Evolutionary conservation across 2,888 invertebrate genomes (phyloP), one percentile per base, ranked within the genome.

Genomic region (Venusia cambrica): DNA sequence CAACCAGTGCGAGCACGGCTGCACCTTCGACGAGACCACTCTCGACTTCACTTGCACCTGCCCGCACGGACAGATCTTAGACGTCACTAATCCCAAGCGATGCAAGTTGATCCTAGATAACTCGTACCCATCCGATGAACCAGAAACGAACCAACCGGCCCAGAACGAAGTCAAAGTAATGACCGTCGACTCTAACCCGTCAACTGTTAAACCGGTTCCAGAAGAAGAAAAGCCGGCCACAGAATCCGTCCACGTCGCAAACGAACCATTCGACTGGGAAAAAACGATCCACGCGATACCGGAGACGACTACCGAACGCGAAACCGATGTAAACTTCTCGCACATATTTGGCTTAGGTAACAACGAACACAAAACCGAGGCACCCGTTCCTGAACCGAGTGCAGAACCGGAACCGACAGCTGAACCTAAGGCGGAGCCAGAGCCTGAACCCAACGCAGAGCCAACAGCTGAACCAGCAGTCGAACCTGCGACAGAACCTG

Each of bases 1-100:
- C 40, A 87, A 91, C 45, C 77, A 87, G 25, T 95, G 94, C 60
- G 89, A 92, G 47, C 85, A 92, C 48, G 81, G 75, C 5, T 95
- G 94, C 64, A 73, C 80, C 30, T 94, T 92, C 57, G 90, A 93
- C 64, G 90, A 91, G 55, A 59, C 62, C 1, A 71, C 77, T 10
- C 85, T 92, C 34, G 88, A 90, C 26, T 94, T 94, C 60, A 73
- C 71, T 13, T 95, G 94, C 62, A 81, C 73, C 2, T 94, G 94
- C 63, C 90, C 90, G 4, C 67, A 74, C 17, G 89, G 89, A 13
- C 72, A 80, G 60, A 77, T 84, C 5, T 41, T 74, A 28, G 75
- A 81, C 37, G 68, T 75, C 44, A 50, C 57, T 15, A 71, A 79
- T 34, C 65, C 71, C 59, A 90, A 80, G 54, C 78, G 28, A 62